Conservation (phyloP, 2,113 vertebrate species). For the Oryzias melastigma region DNA sequence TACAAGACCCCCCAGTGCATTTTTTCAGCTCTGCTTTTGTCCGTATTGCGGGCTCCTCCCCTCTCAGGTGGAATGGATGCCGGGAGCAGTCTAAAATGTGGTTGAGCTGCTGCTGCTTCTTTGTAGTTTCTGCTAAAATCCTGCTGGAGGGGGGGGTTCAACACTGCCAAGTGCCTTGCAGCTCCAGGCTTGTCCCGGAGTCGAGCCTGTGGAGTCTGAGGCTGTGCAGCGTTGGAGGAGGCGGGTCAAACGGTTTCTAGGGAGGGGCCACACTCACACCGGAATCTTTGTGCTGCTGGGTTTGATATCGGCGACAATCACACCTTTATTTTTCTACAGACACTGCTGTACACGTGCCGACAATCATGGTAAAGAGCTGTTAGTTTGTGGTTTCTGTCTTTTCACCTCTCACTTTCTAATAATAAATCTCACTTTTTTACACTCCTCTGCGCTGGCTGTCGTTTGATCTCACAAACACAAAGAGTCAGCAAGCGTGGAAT, state of each 20-base stretch:
- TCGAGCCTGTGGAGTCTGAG: background rate
- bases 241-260: background rate
- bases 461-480: too few species aligned
- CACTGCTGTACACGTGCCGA: slow-evolving; percentile 25
- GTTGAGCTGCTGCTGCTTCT: too few species aligned
- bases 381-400: slow-evolving; percentile 26
- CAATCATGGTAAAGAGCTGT: slow-evolving; percentile 41
- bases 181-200: slow-evolving; percentile 3
- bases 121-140: too few species aligned
- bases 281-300: too few species aligned
- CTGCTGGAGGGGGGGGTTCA: too few species aligned
- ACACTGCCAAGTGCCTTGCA: slow-evolving; percentile 59
- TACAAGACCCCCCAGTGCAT: too few species aligned
- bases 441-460: background rate
- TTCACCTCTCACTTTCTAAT: slow-evolving; percentile 29
- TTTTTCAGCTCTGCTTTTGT: too few species aligned
- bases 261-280: too few species aligned
- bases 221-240: background rate
- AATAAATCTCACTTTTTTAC: slow-evolving; percentile 47
- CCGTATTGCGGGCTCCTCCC: too few species aligned
- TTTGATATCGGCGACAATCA: slow-evolving; percentile 34
- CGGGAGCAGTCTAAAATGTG: too few species aligned
- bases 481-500: too few species aligned
- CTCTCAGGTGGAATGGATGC: too few species aligned
- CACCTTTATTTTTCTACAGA: slow-evolving; percentile 41